phyloP scores from a whole-genome alignment of 2,113 vertebrate species.

The Pluvialis apricaria region DNA sequence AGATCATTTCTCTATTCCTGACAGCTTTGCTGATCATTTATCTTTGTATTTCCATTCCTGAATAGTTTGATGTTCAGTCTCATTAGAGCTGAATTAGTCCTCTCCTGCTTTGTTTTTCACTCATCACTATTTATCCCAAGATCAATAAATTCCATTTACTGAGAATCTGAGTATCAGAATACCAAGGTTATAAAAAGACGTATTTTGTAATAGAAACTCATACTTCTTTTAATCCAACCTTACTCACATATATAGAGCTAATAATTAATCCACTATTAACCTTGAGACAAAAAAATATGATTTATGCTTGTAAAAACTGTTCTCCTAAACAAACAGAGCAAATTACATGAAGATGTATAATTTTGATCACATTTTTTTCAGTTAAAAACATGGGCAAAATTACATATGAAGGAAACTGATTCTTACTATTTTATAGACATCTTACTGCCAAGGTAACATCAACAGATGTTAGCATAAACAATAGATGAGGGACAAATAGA shows the following conservation, averaged over 20 bases:
- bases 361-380: not conserved
- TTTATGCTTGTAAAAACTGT: not conserved
- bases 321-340: not conserved
- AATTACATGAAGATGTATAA: not conserved
- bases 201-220: not conserved
- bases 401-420: not conserved
- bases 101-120: not conserved
- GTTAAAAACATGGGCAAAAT: not conserved
- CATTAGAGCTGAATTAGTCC: not conserved
- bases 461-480: not conserved
- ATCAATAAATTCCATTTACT: conserved; percentile 22
- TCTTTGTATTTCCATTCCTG: not conserved
- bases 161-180: not conserved
- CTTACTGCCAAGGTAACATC: not conserved
- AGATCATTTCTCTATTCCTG: not conserved
- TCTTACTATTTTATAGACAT: not conserved
- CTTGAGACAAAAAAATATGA: not conserved
- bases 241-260: not conserved
- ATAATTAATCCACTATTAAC: not conserved
- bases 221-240: not conserved
- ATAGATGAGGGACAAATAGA: not conserved
- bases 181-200: not conserved
- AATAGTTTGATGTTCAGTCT: not conserved
- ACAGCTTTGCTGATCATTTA: not conserved
- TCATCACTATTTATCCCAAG: not conserved